Evolutionary conservation across 2,113 vertebrate species (phyloP), one percentile per base, ranked within the genome.

Genomic region (Ciconia stormi): DNA sequence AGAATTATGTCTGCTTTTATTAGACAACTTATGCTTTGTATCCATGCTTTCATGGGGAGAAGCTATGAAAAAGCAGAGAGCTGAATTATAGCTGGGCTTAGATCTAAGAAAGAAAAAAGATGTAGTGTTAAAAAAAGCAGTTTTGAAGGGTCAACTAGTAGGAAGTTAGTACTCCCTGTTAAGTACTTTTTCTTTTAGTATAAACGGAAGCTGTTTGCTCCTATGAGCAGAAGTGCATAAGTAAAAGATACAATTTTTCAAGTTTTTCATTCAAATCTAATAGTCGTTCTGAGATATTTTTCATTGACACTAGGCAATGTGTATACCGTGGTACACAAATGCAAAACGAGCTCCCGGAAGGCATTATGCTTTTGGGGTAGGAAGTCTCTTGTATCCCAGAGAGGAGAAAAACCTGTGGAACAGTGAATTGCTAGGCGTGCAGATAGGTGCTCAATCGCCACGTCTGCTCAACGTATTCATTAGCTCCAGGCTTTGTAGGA

Each of bases 281-380:
- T 34, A 32, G 61, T 22, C 20, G 20, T 27, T 69, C 38, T 20
- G 23, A 23, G n/a, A 16, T 5, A 23, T 69, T 42, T 74, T 53
- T 58, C 30, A 71, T 9, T 56, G 36, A 27, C 18, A 3, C 32
- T 50, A 52, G 79, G 66, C 50, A 58, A 11, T 1, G 4, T 9
- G 27, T 26, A 30, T 34, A 30, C 25, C 1, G 0, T 11, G 7
- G 30, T 16, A 36, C n/a, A n/a, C 40, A 77, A 53, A 26, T 10
- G 38, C 20, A 27, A 46, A 16, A 34, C 0, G 5, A 26, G 36
- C 36, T 22, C 22, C 42, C 1, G 1, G 30, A 25, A 72, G 58
- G 72, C 2, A 0, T 74, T 63, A 32, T 7, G 15, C 13, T 69
- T 83, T 90, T 30, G 55, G 49, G 26, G 27, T 7, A 30, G 40